These are phyloP conservation scores for Theretra japonica DNA, from an alignment of 2,888 invertebrate species.

Conservation along the genomic window DNA sequence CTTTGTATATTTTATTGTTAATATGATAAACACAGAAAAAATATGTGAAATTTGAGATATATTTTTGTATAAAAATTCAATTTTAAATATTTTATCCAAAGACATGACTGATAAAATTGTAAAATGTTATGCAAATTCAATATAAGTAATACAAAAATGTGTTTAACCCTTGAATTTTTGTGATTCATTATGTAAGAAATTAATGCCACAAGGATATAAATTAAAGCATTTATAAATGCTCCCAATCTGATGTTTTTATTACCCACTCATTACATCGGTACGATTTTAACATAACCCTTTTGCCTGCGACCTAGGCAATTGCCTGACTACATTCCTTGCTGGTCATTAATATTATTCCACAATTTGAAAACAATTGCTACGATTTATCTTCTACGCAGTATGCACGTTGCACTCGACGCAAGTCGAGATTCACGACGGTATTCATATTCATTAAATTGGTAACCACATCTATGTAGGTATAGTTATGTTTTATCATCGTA, in stretches of 20 bases:
- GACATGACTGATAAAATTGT: constrained; percentile 5
- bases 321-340: too few species aligned
- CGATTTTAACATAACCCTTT: background rate
- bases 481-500: too few species aligned
- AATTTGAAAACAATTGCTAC: too few species aligned
- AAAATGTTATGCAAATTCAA: background rate
- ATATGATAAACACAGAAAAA: too few species aligned
- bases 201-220: constrained; percentile 38
- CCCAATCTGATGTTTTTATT: constrained; percentile 30
- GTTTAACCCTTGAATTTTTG: constrained; percentile 40
- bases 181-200: constrained; percentile 47
- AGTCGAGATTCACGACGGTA: too few species aligned
- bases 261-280: background rate
- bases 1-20: background rate
- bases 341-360: too few species aligned
- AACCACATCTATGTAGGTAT: too few species aligned
- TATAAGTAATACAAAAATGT: background rate
- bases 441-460: too few species aligned
- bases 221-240: constrained; percentile 46
- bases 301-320: too few species aligned
- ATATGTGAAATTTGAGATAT: too few species aligned
- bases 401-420: too few species aligned
- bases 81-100: constrained; percentile 19
- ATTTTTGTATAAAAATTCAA: background rate
- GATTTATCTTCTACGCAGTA: too few species aligned